phyloP scores from a whole-genome alignment of 2,888 invertebrate genomes.

The Boloria euphrosyne region DNA sequence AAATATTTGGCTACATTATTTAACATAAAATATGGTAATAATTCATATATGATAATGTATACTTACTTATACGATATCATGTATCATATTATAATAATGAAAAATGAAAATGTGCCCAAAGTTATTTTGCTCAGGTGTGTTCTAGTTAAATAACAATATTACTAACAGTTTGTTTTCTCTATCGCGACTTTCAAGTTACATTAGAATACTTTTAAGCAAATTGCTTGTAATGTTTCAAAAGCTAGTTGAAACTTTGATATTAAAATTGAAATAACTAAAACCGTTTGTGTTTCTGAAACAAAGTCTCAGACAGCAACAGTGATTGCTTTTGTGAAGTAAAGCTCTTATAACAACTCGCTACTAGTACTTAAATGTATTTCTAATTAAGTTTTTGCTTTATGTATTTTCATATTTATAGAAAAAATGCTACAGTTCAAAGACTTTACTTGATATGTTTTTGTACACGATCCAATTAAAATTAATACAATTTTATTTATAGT shows the following conservation, averaged over 20 bases:
- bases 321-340: slow-evolving; percentile 18
- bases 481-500: no score
- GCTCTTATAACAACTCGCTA: slow-evolving; percentile 15
- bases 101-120: no score
- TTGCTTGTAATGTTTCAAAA: slow-evolving; percentile 3
- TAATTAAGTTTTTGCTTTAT: slow-evolving; percentile 3
- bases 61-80: no score
- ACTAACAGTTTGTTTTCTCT: no score
- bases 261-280: slow-evolving; percentile 7
- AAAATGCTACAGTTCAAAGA: background rate
- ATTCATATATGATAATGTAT: no score
- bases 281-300: background rate
- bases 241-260: slow-evolving; percentile 6
- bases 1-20: no score
- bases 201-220: background rate
- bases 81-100: no score
- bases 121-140: no score
- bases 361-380: slow-evolving; percentile 18
- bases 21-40: no score
- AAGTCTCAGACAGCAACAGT: slow-evolving; percentile 11
- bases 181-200: background rate
- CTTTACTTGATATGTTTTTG: background rate
- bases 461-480: no score
- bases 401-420: slow-evolving; percentile 13
- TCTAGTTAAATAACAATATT: no score